Evolutionary conservation across 2,888 invertebrate species (phyloP).

Genomic region (Dioctria rufipes): DNA sequence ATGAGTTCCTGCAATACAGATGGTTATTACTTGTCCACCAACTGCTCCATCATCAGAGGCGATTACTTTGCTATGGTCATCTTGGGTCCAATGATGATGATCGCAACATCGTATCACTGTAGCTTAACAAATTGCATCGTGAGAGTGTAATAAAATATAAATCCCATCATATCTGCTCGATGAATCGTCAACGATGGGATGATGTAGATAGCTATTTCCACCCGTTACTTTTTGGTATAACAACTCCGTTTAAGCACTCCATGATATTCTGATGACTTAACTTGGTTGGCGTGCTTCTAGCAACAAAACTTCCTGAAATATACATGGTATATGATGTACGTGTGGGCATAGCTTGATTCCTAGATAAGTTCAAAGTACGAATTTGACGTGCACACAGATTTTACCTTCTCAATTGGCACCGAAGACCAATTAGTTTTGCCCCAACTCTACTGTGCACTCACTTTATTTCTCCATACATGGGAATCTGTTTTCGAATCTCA

Average conservation of each 20-base stretch:
- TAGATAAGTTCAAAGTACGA: slow-evolving; percentile 31
- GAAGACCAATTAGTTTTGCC: slow-evolving; percentile 45
- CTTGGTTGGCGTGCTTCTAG: slow-evolving; percentile 9
- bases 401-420: slow-evolving; percentile 38
- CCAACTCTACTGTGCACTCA: slow-evolving; percentile 8
- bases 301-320: neutral
- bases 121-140: slow-evolving; percentile 50
- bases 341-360: neutral
- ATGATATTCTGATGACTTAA: slow-evolving; percentile 23
- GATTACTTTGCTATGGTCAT: slow-evolving; percentile 26
- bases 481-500: slow-evolving; percentile 35
- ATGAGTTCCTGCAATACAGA: neutral
- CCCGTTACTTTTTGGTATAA: neutral
- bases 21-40: slow-evolving; percentile 17
- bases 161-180: slow-evolving; percentile 45
- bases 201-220: slow-evolving; percentile 9
- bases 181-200: neutral
- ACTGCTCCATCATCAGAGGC: slow-evolving; percentile 18
- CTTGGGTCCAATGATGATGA: slow-evolving; percentile 28
- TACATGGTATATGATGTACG: neutral
- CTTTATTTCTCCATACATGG: slow-evolving; percentile 9
- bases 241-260: slow-evolving; percentile 35
- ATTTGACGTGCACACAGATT: slow-evolving; percentile 42
- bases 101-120: slow-evolving; percentile 34
- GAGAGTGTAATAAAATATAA: slow-evolving; percentile 50